Base-by-base conservation (phyloP, 2,113 vertebrate genomes). In the Forbesichthys agassizii region DNA sequence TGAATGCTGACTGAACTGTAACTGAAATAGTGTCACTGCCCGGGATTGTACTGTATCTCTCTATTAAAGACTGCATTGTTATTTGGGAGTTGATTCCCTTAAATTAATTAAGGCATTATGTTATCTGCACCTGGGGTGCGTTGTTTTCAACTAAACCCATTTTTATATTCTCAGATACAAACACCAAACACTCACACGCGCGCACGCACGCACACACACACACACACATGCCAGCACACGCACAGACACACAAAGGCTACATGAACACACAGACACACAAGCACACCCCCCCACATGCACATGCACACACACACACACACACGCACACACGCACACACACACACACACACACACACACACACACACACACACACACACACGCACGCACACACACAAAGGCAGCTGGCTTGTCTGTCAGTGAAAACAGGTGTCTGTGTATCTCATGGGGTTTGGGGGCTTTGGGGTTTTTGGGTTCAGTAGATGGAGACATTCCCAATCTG, bases 381-480 rank as follows among this genome's bases (percentile, higher is more conserved):
- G 8, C 33, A 55, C 48, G 18, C 27, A 20, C 27, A 61, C 57
- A 59, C 47, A 69, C 47, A 27, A 14, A 64, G 33, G 71, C 88
- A 89, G 86, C 86, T 89, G 84, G 71, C 78, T 73, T 18, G 69
- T 75, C 80, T 68, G 61, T 78, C 69, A 80, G 77, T 87, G 84
- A 81, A 85, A 89, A 78, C 89, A 90, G 88, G 86, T 90, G 89
- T 88, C 70, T 88, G 77, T 75, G 78, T 79, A 69, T 86, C 88
- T 87, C 83, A 18, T 88, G 89, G 83, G 89, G 74, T 86, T 87
- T 85, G 58, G 77, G 59, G 82, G 78, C 63, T 82, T 77, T 60
- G 51, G 51, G 8, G 65, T 64, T 70, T 58, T 68, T 66, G 46
- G 79, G 68, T 83, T 33, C 58, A 73, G 77, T 63, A 82, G 58